Evolutionary conservation across 2,113 vertebrate genomes (phyloP).

Genomic region (Oreochromis niloticus): DNA sequence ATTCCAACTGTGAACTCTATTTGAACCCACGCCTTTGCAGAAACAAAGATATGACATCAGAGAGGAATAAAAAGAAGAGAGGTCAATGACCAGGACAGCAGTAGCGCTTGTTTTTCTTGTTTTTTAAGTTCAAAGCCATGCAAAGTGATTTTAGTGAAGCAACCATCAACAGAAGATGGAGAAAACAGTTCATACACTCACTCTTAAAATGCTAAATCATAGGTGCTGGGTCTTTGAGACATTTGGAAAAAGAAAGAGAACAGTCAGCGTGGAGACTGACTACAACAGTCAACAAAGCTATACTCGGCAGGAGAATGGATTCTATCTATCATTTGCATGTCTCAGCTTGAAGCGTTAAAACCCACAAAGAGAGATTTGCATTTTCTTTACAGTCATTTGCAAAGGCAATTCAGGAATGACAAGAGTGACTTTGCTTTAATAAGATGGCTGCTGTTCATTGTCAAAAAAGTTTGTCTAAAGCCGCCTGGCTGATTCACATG

Average conservation of each 20-base stretch:
- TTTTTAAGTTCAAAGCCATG: background rate
- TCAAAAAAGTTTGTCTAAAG: background rate
- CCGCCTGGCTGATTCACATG: background rate
- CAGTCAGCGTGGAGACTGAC: background rate
- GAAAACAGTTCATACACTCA: background rate
- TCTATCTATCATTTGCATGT: conserved; percentile 53
- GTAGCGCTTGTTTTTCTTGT: background rate
- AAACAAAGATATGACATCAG: conserved; percentile 15
- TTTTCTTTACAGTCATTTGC: conserved; percentile 52
- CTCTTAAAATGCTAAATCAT: background rate
- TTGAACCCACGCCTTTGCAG: conserved; percentile 37
- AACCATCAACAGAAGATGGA: background rate
- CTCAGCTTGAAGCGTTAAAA: conserved; percentile 47
- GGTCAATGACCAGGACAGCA: background rate
- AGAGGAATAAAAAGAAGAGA: background rate
- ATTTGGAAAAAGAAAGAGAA: background rate
- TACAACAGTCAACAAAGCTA: conserved; percentile 11
- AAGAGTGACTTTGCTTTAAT: conserved; percentile 2
- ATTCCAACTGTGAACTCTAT: conserved; percentile 21
- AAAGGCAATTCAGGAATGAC: conserved; percentile 53
- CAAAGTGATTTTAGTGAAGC: background rate
- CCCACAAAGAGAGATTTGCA: conserved; percentile 58
- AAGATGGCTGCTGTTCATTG: background rate
- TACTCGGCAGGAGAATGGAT: conserved; percentile 17
- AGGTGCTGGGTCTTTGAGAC: background rate